Conservation (phyloP, 2,113 vertebrate species). For the Mobula birostris region DNA sequence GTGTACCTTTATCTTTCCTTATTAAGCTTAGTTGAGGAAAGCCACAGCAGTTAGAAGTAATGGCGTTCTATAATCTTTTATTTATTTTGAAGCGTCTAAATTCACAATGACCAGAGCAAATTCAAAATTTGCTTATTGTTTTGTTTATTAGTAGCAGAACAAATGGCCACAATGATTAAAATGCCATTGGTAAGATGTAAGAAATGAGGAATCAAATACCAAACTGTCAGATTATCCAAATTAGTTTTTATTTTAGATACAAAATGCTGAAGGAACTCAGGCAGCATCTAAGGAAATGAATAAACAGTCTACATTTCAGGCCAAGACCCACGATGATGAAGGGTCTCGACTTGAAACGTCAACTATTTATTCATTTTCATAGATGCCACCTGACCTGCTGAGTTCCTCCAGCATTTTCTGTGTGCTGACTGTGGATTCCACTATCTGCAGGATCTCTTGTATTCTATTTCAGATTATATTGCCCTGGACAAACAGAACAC, state of each 20-base stretch:
- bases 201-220: constrained; percentile 12
- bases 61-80: not conserved
- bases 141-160: not conserved
- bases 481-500: not conserved
- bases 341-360: too few relatives aligned
- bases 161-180: not conserved
- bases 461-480: not conserved
- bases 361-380: too few relatives aligned
- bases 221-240: not conserved
- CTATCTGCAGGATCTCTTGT: too few relatives aligned
- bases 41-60: not conserved
- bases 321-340: too few relatives aligned
- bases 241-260: too few relatives aligned
- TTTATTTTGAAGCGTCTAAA: too few relatives aligned
- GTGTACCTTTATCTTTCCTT: not conserved
- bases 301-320: too few relatives aligned
- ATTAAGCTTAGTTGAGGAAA: not conserved
- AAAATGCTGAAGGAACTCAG: too few relatives aligned
- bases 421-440: too few relatives aligned
- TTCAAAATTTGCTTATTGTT: not conserved
- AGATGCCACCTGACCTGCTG: too few relatives aligned
- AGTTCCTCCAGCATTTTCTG: too few relatives aligned
- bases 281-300: too few relatives aligned
- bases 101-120: not conserved
- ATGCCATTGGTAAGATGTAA: not conserved